phyloP scores from a whole-genome alignment of 2,888 invertebrate species.

The Andrena trimmerana region DNA sequence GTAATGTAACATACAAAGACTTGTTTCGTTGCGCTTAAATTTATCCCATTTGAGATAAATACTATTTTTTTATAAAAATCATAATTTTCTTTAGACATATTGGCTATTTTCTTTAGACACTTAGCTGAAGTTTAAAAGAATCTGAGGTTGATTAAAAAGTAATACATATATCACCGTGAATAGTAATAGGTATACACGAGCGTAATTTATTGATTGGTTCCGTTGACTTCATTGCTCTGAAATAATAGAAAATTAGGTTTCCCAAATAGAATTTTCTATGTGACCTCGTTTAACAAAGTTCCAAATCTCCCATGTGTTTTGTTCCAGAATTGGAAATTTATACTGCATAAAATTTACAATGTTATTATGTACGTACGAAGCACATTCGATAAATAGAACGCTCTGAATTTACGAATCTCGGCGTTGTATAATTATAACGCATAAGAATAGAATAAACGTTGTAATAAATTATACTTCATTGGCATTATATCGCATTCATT shows the following conservation, averaged over 20 bases:
- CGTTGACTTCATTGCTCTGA: conserved; percentile 11
- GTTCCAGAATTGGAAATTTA: conserved; percentile 15
- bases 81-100: no score
- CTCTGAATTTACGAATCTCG: neutral
- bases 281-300: conserved; percentile 50
- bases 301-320: conserved; percentile 37
- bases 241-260: conserved; percentile 47
- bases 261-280: conserved; percentile 55
- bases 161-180: neutral
- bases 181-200: neutral
- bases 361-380: neutral
- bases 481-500: no score
- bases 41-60: no score
- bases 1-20: no score
- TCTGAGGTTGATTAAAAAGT: neutral
- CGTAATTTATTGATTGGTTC: conserved; percentile 20
- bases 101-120: no score
- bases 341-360: neutral
- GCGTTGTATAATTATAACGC: neutral
- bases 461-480: neutral
- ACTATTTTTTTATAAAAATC: no score
- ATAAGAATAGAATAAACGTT: neutral
- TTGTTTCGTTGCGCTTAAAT: no score
- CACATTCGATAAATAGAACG: neutral
- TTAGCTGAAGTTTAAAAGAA: neutral